Evolutionary conservation across 92 coral and sea anemone genomes (phyloP).

Genomic region (Epizoanthus rinbou): DNA sequence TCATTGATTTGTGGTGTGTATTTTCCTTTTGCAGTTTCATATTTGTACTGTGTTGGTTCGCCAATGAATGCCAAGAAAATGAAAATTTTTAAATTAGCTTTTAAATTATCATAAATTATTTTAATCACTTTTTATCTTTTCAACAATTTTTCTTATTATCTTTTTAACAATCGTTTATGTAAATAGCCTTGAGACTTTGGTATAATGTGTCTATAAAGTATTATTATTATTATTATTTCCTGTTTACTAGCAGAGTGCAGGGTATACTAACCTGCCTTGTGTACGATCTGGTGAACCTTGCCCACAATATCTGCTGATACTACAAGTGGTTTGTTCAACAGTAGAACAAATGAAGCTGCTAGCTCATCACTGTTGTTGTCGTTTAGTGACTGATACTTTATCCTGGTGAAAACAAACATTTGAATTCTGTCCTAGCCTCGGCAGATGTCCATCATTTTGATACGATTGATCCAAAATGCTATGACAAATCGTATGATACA

Average conservation of each 20-base stretch:
- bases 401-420: conserved; percentile 50
- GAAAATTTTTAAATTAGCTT: too few species aligned
- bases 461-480: neutral
- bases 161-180: too few species aligned
- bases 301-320: conserved; percentile 78
- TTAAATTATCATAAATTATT: too few species aligned
- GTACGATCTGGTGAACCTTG: conserved; percentile 66
- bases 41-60: neutral
- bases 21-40: neutral
- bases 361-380: conserved; percentile 93
- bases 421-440: neutral
- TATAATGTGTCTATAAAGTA: too few species aligned
- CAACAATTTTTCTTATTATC: too few species aligned
- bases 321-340: conserved; percentile 85
- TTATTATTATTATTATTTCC: too few species aligned
- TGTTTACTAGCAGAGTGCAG: neutral
- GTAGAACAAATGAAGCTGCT: conserved; percentile 90
- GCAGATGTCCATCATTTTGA: neutral
- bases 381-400: conserved; percentile 77
- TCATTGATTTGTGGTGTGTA: neutral
- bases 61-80: neutral
- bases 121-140: too few species aligned
- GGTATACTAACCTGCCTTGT: conserved; percentile 62
- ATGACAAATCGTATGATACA: too few species aligned
- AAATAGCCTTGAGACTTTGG: too few species aligned